Evolutionary conservation across 2,888 invertebrate species (phyloP), one percentile per base, ranked within the genome.

Genomic region (Caenorhabditis panamensis): DNA sequence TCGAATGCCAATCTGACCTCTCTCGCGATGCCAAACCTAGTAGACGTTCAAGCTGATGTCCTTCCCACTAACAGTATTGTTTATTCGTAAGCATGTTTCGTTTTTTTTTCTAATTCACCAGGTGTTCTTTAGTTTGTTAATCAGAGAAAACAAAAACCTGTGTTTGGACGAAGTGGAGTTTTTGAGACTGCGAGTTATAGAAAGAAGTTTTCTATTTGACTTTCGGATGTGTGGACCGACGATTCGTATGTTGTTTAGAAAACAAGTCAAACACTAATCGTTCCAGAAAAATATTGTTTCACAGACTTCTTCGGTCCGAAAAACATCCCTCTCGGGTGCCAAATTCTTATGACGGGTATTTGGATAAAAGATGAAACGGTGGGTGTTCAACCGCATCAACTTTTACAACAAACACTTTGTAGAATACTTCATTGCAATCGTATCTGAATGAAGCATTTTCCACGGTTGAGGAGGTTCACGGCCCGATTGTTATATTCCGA

Each of bases 401-500:
- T n/a, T n/a, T 13, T 41, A 13, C 2, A 2, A 6, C 2, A 41
- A 9, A 13, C 41, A 16, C 13, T 47, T 20, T 47, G 24, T 36
- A 71, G 68, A 59, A 78, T 16, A 36, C 26, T 24, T 64, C 71
- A 2, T 11, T 41, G 13, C 77, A 78, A 71, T 28, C 37, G 6
- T 47, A 64, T 11, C 20, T 78, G 26, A 78, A 78, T 44, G 28
- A 59, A 5, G 77, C 64, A 28, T 71, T 69, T 22, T 64, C 71
- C 31, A 78, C 77, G 56, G 77, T 71, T 64, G 77, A 78, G 36
- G 68, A 66, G 51, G 26, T 71, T 11, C 64, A 71, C 59, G 77
- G 71, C 2, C 77, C 77, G 16, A 78, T 78, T 78, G 77, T 78
- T 4, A 71, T 78, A 68, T 71, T 63, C 54, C 69, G 41, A 62